These are phyloP conservation scores for Rhynchophorus ferrugineus DNA, from an alignment of 1,140 invertebrate genomes.

Conservation along the genomic window DNA sequence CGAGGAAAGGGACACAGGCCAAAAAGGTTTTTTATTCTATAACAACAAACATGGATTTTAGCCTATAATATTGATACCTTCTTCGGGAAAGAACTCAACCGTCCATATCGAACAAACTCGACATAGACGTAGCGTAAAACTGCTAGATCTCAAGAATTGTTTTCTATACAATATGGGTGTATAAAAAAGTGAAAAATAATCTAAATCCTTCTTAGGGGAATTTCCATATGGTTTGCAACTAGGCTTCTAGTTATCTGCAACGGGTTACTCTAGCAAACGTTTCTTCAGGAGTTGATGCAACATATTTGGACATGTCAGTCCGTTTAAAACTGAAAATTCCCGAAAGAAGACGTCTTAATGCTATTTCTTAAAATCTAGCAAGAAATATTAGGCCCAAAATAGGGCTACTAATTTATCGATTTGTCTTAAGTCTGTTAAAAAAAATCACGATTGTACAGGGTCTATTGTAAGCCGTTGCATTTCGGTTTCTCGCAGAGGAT, in stretches of 20 bases:
- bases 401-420: conserved; percentile 24
- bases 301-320: no score
- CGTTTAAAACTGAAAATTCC: neutral
- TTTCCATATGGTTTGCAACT: neutral
- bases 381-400: conserved; percentile 18
- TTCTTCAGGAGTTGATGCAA: no score
- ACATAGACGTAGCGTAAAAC: neutral
- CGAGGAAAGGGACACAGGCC: conserved; percentile 18
- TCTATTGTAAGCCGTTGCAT: conserved; percentile 16
- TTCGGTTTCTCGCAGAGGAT: no score
- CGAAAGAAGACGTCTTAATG: no score
- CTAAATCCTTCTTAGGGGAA: neutral
- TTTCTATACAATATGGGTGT: conserved; percentile 6
- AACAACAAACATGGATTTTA: conserved; percentile 26
- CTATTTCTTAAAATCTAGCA: conserved; percentile 1
- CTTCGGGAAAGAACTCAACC: conserved; percentile 8
- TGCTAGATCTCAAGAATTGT: conserved; percentile 1
- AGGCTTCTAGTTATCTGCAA: no score
- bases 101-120: neutral
- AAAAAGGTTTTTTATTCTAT: conserved; percentile 22
- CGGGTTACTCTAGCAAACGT: no score
- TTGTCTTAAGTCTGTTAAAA: conserved; percentile 12
- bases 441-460: conserved; percentile 21
- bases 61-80: conserved; percentile 13
- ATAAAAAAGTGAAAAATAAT: conserved; percentile 3